Conservation (phyloP, 2,797 vertebrate species). For the Myotis myotis region DNA sequence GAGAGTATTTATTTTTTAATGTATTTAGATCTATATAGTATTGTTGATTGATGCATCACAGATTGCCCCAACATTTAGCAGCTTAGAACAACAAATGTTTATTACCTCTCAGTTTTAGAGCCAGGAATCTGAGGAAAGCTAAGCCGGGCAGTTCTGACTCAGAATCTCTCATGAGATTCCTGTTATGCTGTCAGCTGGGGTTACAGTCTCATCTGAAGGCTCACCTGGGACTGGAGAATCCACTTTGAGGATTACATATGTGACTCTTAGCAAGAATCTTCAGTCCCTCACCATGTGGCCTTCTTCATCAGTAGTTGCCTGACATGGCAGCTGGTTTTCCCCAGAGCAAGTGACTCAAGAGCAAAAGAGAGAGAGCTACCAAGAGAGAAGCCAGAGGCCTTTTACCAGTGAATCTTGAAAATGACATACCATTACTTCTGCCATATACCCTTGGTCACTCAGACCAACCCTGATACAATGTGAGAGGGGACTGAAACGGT, state of each 20-base stretch:
- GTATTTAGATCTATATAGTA: background rate
- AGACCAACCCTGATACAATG: background rate
- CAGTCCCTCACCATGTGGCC: background rate
- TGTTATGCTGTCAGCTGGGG: background rate
- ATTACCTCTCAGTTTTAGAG: background rate
- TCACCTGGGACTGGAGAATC: background rate
- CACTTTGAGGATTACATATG: background rate
- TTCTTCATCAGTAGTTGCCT: background rate
- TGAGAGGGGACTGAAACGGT: background rate
- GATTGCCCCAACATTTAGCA: background rate
- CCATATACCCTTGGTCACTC: background rate
- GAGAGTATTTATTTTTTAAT: background rate
- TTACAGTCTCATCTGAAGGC: background rate
- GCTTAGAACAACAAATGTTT: background rate
- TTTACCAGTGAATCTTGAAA: background rate
- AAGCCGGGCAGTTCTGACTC: background rate
- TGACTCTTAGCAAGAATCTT: background rate
- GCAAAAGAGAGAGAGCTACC: background rate
- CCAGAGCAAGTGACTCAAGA: background rate
- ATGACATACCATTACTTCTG: background rate
- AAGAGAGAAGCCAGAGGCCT: background rate
- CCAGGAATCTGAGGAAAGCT: background rate
- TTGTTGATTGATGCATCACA: background rate
- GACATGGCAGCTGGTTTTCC: background rate
- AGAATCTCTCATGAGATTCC: background rate